Evolutionary conservation across 2,888 invertebrate species (phyloP), one percentile per base, ranked within the genome.

Genomic region (Pegoplata infirma): DNA sequence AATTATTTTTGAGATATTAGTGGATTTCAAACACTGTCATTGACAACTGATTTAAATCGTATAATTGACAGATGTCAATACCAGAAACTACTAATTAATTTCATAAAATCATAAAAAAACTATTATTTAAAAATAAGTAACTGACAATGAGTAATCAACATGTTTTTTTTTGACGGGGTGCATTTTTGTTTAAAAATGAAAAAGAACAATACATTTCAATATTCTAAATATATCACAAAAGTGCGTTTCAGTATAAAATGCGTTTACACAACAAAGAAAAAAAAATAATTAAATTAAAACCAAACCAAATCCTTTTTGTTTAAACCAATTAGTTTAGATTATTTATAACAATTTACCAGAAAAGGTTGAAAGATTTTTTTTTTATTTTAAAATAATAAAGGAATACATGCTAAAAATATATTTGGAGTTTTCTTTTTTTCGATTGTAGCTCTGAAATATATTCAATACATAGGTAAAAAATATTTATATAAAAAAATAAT

Each of bases 1-100:
- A n/a, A n/a, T n/a, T n/a, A n/a, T n/a, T n/a, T n/a, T n/a, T 63
- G 16, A 47, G 63, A 53, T 75, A 75, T 75, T 68, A 76, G 75
- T 76, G 75, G 49, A 56, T 64, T 63, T 19, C 56, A 69, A 69
- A 69, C 75, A 76, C n/a, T 56, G 47, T 76, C 75, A 69, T 68
- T 56, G 63, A 56, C 56, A 76, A 63, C 16, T 63, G 61, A 68
- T 28, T n/a, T 49, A 73, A 64, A 58, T 59, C 17, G 17, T 46
- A 46, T 53, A 69, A 64, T 40, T 68, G 68, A 69, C 68, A 76
- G 47, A 49, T 58, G 68, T 64, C 75, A 76, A 69, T 69, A 69
- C 40, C 61, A 56, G 49, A 75, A 55, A 55, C 28, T 61, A 53
- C 61, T 67, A 74, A 47, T 67, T 53, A 55, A 61, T 53, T 67